Evolutionary conservation across 2,888 invertebrate genomes (phyloP), one percentile per base, ranked within the genome.

Genomic region (Heliconius cydno): DNA sequence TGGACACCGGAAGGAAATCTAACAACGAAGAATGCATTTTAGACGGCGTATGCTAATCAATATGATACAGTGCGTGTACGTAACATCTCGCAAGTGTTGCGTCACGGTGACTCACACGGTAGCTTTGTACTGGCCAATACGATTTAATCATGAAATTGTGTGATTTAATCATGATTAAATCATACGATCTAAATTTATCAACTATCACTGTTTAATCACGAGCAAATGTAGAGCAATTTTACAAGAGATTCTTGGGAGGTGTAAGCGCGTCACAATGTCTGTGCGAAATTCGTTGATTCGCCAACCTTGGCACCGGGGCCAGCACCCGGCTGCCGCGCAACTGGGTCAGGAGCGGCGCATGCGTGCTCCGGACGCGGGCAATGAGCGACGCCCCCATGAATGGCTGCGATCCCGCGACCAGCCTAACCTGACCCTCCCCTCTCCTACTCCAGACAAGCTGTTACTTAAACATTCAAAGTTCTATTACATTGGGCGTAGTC

Each of bases 341-440:
- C 88, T 94, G 92, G 94, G 94, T 94, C 94, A 94, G 90, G 90
- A 89, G 81, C 67, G 92, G 92, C 93, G 94, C 93, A 92, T 91
- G 94, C 94, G 91, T 88, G 83, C 84, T 91, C 92, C 92, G 93
- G 93, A 94, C 92, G 89, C 90, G 85, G 85, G 91, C 94, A 94
- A 94, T 94, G 92, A 93, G 91, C 91, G 87, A 92, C 92, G 93
- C 94, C 94, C 92, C 92, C 92, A 91, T 92, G 92, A 93, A 92
- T 90, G 91, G 91, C 90, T 79, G 80, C 86, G 84, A 84, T 92
- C 90, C 90, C 78, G 79, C 86, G 83, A 84, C 92, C 90, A 89
- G 79, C 82, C 79, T 88, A 88, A 84, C 84, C 71, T 86, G 94
- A 88, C 86, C 92, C 90, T 90, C 92, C 93, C 92, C 84, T 85